Base-by-base conservation (phyloP, 35 echinoderm and acorn worm species). In the Amphiura filiformis region DNA sequence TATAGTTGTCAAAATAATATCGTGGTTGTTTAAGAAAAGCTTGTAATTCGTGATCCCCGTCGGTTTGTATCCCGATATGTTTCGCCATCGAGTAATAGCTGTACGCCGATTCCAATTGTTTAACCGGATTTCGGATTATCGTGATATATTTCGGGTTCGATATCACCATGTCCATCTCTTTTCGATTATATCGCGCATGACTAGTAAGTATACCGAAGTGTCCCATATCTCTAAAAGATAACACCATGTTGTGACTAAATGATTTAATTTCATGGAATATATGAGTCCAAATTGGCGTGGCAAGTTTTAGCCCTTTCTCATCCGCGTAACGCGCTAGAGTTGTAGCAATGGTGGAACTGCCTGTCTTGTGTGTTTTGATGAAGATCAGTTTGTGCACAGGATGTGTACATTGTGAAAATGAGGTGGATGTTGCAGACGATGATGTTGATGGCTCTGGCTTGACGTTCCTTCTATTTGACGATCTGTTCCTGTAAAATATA, bases 361-460 rank as follows among this genome's bases (percentile, higher is more conserved):
- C 94, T 31, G 94, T 96, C 80, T 96, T 96, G 86, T 96, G 86
- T 0, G 90, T 96, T 77, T 92, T 96, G n/a, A 96, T 36, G 52
- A 92, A 96, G 37, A 92, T 82, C 42, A 96, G 75, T 85, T 83
- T 94, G 57, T 82, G 61, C 28, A 70, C 61, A 18, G 61, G 61
- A 11, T 52, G 7, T 7, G 7, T 52, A 20, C 44, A 52, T 52
- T 52, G 44, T 52, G n/a, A n/a, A n/a, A n/a, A n/a, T n/a, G n/a
- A n/a, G n/a, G n/a, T n/a, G n/a, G n/a, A n/a, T n/a, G n/a, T n/a
- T n/a, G n/a, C n/a, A n/a, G n/a, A n/a, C n/a, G n/a, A n/a, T n/a
- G n/a, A n/a, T n/a, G n/a, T n/a, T n/a, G n/a, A n/a, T n/a, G n/a
- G n/a, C n/a, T n/a, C n/a, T n/a, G n/a, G n/a, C n/a, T n/a, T n/a